These are phyloP conservation scores for Leucophenga varia DNA, from an alignment of 1,140 invertebrate species.

Conservation along the genomic window DNA sequence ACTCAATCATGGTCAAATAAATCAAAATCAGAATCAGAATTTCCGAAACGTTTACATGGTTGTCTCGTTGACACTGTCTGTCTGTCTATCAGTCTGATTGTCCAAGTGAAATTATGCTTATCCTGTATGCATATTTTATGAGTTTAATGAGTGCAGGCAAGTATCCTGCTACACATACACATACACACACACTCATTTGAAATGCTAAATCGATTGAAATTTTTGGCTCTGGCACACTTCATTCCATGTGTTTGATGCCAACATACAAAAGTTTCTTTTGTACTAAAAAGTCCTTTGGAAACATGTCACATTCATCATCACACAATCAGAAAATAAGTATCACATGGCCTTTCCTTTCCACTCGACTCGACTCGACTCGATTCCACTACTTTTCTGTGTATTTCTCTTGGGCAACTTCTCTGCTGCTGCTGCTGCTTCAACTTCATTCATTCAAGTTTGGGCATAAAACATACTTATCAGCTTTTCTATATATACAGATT, in stretches of 20 bases:
- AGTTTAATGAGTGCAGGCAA: constrained; percentile 31
- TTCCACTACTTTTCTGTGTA: too few species aligned
- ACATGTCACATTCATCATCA: constrained; percentile 50
- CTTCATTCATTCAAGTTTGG: too few species aligned
- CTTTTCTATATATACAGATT: constrained; percentile 29
- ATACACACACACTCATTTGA: constrained; percentile 35
- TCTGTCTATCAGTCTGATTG: too few species aligned
- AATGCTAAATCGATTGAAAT: constrained; percentile 52
- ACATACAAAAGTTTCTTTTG: constrained; percentile 16
- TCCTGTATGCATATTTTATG: constrained; percentile 49
- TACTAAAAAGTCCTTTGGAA: constrained; percentile 24
- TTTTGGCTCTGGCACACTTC: constrained; percentile 42
- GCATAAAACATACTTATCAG: constrained; percentile 53
- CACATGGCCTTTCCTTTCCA: constrained; percentile 15
- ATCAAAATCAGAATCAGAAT: constrained; percentile 46
- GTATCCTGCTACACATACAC: constrained; percentile 12
- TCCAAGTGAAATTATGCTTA: constrained; percentile 50
- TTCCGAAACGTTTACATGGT: too few species aligned
- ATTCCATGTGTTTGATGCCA: constrained; percentile 28
- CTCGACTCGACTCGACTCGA: not conserved
- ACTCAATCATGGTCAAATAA: constrained; percentile 47
- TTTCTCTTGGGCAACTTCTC: constrained; percentile 16
- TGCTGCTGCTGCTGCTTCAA: too few species aligned
- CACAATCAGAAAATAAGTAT: constrained; percentile 54
- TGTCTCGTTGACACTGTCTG: too few species aligned